phyloP scores from a whole-genome alignment of 2,888 invertebrate species.

The Rhingia campestris region DNA sequence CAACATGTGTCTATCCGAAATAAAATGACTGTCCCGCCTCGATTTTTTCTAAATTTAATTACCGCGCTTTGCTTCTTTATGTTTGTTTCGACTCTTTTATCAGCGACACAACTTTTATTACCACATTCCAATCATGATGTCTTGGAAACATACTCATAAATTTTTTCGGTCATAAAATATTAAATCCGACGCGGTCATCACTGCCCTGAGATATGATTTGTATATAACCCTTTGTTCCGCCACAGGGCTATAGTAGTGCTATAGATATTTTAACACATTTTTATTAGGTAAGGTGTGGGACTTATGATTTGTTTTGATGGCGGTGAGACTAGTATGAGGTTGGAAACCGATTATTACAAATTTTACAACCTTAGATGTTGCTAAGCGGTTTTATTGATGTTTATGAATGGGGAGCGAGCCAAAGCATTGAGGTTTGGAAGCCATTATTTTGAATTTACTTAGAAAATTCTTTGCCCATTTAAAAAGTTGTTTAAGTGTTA shows the following conservation, averaged over 20 bases:
- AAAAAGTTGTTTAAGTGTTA: neutral
- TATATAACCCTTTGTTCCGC: slow-evolving; percentile 14
- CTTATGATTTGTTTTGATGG: slow-evolving; percentile 25
- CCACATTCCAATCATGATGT: neutral
- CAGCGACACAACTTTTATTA: neutral
- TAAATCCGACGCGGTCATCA: neutral
- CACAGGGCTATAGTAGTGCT: neutral
- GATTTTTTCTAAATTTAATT: too few relatives aligned
- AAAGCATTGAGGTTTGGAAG: neutral
- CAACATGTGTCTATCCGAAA: too few relatives aligned
- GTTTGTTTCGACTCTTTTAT: slow-evolving; percentile 2
- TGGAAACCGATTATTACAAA: neutral
- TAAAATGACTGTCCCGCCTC: too few relatives aligned
- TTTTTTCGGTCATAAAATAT: slow-evolving; percentile 20
- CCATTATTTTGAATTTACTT: neutral
- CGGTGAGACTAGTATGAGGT: neutral
- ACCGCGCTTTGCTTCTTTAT: neutral
- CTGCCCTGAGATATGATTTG: slow-evolving; percentile 14
- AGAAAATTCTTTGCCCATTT: neutral
- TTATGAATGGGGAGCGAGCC: neutral
- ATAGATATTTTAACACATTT: neutral
- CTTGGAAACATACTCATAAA: neutral
- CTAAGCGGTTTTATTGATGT: neutral
- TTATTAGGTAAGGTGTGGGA: slow-evolving; percentile 1
- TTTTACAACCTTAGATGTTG: neutral